A percentile compares a stretch with the other conserved stretches of the same genome.
These are phyloP conservation scores for Apotomis turbidana DNA, from an alignment of 2,888 invertebrate genomes.

Conservation along the genomic window DNA sequence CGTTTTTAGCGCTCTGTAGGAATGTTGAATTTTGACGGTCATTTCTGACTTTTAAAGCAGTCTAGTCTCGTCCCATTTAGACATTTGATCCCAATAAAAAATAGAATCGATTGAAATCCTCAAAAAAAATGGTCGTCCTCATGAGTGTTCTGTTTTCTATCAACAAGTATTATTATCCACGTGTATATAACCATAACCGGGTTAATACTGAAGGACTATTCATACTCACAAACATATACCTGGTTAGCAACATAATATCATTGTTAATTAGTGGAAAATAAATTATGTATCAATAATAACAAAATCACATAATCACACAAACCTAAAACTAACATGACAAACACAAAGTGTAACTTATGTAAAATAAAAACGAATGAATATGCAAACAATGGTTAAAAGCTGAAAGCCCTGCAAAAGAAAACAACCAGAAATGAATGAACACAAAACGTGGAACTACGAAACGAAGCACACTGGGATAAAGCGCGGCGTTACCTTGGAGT, in stretches of 20 bases:
- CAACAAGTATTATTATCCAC: too few relatives aligned
- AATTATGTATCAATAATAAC: neutral
- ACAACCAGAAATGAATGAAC: constrained; percentile 54
- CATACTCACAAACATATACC: neutral
- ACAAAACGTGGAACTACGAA: constrained; percentile 52
- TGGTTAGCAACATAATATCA: neutral
- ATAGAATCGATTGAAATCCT: too few relatives aligned
- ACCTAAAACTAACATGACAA: neutral
- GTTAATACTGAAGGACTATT: neutral
- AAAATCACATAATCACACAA: neutral
- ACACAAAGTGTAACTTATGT: neutral
- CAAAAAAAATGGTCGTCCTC: too few relatives aligned
- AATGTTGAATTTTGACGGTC: too few relatives aligned
- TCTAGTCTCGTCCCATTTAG: too few relatives aligned
- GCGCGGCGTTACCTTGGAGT: constrained; percentile 76
- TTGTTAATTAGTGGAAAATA: neutral
- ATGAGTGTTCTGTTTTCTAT: too few relatives aligned
- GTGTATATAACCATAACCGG: too few relatives aligned
- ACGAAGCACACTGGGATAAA: constrained; percentile 55
- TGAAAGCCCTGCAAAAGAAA: constrained; percentile 47
- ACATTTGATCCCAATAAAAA: too few relatives aligned
- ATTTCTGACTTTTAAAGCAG: too few relatives aligned
- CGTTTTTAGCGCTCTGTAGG: too few relatives aligned
- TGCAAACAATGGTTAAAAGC: constrained; percentile 28
- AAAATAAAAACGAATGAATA: constrained; percentile 9